These are phyloP conservation scores for Harpagoxenus sublaevis DNA, from an alignment of 2,888 invertebrate species.

Conservation along the genomic window DNA sequence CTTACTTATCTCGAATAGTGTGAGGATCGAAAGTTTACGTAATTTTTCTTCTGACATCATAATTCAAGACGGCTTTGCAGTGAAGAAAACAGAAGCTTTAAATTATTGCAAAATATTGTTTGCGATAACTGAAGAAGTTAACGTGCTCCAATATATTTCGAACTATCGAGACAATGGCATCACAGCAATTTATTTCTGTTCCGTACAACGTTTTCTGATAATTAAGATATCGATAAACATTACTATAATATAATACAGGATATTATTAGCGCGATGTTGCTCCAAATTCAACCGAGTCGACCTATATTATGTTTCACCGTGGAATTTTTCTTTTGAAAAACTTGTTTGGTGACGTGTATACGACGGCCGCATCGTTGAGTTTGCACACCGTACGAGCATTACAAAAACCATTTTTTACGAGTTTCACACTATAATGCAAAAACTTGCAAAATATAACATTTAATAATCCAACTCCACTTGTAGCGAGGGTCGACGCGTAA, in stretches of 20 bases:
- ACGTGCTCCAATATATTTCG: neutral
- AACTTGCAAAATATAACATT: constrained; percentile 7
- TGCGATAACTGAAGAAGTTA: neutral
- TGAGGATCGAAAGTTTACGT: neutral
- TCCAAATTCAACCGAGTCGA: neutral
- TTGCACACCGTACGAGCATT: neutral
- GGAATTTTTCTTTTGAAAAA: neutral
- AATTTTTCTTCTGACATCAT: constrained; percentile 1
- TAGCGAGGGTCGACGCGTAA: neutral
- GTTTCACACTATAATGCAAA: neutral
- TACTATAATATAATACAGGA: neutral
- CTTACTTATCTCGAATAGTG: neutral
- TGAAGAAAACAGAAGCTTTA: neutral
- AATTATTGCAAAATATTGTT: constrained; percentile 18
- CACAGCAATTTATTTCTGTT: neutral
- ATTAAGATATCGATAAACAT: neutral
- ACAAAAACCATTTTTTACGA: constrained; percentile 5
- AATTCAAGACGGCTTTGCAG: neutral
- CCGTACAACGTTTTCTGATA: neutral
- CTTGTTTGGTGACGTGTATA: neutral
- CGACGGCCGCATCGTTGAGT: neutral
- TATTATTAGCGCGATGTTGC: neutral
- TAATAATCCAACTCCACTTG: neutral
- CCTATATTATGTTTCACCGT: neutral
- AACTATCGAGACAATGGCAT: neutral